Base-by-base conservation (phyloP, 2,113 vertebrate species). In the Gymnogyps californianus region DNA sequence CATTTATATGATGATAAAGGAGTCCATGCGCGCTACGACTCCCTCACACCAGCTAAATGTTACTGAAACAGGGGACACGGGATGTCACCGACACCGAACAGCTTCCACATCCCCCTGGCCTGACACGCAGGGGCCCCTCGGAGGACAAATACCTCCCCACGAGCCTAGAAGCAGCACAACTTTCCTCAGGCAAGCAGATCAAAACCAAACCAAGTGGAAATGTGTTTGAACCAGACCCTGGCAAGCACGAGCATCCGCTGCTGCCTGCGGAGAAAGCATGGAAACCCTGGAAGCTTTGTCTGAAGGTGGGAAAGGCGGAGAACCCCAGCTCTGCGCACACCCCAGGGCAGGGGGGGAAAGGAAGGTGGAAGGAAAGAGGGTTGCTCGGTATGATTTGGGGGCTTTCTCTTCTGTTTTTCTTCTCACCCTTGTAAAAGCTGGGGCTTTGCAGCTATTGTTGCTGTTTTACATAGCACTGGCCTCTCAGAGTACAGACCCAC, bases 241-340 rank as follows among this genome's bases (percentile, higher is more conserved):
- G 26, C 49, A 69, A 70, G n/a, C 46, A 12, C 14, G 10, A 34
- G n/a, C 1, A 11, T 1, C 20, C 0, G 2, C 65, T 57, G 46
- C 70, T 20, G 34, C 22, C 42, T 13, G 5, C 2, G 2, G 40
- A 36, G 57, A 16, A 40, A 46, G 18, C 17, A 13, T 1, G 9
- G 82, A 36, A 86, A n/a, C 5, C 16, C 38, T 55, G 52, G 76
- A 40, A 80, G 38, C 46, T 76, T 25, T 21, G 25, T 14, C 10
- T 28, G 62, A 32, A 90, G 40, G n/a, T 10, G 25, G 70, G 51
- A 54, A 57, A 70, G 11, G 61, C 0, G 0, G 36, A 38, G 49
- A 16, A 24, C 0, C 0, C 7, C 0, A 6, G 64, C 38, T 70
- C 46, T 0, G 1, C n/a, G 12, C 40, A 32, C 40, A 19, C 4